These are phyloP conservation scores for Eilema sororculum DNA, from an alignment of 2,888 invertebrate genomes.

Conservation along the genomic window DNA sequence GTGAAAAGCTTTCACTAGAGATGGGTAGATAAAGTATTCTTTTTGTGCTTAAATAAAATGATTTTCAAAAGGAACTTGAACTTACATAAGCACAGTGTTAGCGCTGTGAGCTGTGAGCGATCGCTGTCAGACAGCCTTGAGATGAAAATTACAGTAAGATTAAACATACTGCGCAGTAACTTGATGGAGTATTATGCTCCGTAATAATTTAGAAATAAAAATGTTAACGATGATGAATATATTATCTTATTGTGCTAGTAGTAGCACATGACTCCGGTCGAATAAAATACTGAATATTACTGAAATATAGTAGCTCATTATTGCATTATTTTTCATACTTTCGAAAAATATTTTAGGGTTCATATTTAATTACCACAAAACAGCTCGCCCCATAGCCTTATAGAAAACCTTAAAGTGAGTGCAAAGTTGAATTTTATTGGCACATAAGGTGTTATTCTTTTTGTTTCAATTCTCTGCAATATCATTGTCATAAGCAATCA, in stretches of 20 bases:
- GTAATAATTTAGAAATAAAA: not conserved
- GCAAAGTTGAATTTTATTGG: no score
- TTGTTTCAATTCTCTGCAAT: not conserved
- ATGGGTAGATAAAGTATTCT: not conserved
- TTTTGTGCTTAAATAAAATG: not conserved
- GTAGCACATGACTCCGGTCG: not conserved
- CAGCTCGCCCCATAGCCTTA: no score
- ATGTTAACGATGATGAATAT: not conserved
- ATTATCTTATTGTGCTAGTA: not conserved
- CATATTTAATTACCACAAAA: no score
- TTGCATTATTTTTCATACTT: no score
- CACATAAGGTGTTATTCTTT: no score
- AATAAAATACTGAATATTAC: no score
- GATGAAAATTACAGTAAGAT: not conserved
- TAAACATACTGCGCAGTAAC: not conserved
- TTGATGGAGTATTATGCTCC: not conserved
- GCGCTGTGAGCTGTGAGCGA: not conserved
- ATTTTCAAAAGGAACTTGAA: not conserved
- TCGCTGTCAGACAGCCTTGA: not conserved
- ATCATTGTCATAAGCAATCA: not conserved
- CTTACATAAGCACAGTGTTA: not conserved
- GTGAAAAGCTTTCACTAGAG: no score
- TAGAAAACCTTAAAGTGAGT: no score
- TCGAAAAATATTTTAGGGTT: no score
- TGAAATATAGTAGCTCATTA: no score